A percentile compares a stretch with the other conserved stretches of the same genome.
phyloP scores from a whole-genome alignment of 2,888 invertebrate genomes.

The Drosophila tanythrix region DNA sequence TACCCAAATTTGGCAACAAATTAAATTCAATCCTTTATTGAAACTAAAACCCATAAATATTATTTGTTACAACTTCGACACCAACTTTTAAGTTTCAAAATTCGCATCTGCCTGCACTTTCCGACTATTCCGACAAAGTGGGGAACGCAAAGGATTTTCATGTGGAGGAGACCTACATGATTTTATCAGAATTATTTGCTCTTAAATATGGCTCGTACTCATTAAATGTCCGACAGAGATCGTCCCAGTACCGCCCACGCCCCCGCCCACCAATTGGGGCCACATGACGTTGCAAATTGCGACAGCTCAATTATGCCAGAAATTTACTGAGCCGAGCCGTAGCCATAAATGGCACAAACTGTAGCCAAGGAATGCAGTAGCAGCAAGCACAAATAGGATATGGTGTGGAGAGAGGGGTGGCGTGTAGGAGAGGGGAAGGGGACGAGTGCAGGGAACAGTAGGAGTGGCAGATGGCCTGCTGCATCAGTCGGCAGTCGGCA shows the following conservation, averaged over 20 bases:
- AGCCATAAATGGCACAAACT: conserved; percentile 50
- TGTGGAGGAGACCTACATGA: neutral
- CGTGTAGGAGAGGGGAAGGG: too few relatives aligned
- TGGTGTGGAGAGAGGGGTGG: neutral
- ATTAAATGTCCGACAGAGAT: conserved; percentile 34
- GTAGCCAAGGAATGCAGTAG: conserved; percentile 45
- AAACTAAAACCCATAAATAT: too few relatives aligned
- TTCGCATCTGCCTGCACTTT: neutral
- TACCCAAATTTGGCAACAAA: too few relatives aligned
- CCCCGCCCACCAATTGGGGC: conserved; percentile 2
- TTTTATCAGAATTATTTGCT: conserved; percentile 7
- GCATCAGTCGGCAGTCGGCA: conserved; percentile 33
- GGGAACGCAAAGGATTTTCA: neutral
- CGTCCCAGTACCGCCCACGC: neutral
- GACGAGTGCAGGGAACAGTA: neutral
- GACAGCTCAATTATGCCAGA: conserved; percentile 72
- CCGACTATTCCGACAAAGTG: neutral
- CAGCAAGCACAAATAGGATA: conserved; percentile 7
- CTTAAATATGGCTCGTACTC: conserved; percentile 19
- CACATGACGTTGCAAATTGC: conserved; percentile 64
- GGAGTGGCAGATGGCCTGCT: conserved; percentile 28
- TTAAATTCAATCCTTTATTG: too few relatives aligned
- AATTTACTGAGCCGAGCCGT: conserved; percentile 56
- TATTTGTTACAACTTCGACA: neutral
- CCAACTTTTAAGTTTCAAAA: neutral